These are phyloP conservation scores for Eutolmus rufibarbis DNA, from an alignment of 2,888 invertebrate species.

Conservation along the genomic window DNA sequence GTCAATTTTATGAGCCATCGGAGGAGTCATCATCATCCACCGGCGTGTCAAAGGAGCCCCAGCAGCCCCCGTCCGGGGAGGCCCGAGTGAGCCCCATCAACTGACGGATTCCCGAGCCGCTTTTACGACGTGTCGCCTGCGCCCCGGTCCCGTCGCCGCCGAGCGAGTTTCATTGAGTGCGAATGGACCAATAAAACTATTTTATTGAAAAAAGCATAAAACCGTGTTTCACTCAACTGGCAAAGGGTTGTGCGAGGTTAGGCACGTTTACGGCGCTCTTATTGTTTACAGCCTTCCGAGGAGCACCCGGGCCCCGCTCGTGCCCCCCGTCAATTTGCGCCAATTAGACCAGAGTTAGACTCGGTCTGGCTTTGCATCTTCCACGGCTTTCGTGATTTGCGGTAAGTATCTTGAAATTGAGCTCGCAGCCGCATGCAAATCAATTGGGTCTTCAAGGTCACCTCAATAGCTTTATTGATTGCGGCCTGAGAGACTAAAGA, in stretches of 20 bases:
- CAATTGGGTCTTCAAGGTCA: not conserved
- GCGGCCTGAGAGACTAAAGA: not conserved
- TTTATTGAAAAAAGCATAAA: slow-evolving; percentile 39
- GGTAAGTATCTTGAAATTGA: not conserved
- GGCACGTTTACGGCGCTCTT: not conserved
- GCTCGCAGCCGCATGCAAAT: not conserved
- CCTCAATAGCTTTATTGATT: not conserved
- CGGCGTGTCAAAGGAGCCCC: slow-evolving; percentile 11
- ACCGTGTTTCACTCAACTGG: not conserved
- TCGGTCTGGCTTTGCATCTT: not conserved
- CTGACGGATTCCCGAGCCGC: not conserved
- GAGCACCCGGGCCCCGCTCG: not conserved
- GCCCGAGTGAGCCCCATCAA: slow-evolving; percentile 52
- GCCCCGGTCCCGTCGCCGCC: slow-evolving; percentile 14
- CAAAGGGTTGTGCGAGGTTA: slow-evolving; percentile 4
- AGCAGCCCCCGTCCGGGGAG: not conserved
- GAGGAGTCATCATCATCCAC: not conserved
- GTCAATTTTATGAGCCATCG: slow-evolving; percentile 30
- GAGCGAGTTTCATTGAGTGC: slow-evolving; percentile 53
- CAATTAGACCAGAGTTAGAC: not conserved
- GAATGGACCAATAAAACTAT: slow-evolving; percentile 54
- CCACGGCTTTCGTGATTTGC: not conserved
- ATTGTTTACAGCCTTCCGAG: not conserved
- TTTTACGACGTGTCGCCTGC: not conserved
- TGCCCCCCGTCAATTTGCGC: not conserved